Base-by-base conservation (phyloP, 2,113 vertebrate genomes). In the Astatoreochromis straeleni region DNA sequence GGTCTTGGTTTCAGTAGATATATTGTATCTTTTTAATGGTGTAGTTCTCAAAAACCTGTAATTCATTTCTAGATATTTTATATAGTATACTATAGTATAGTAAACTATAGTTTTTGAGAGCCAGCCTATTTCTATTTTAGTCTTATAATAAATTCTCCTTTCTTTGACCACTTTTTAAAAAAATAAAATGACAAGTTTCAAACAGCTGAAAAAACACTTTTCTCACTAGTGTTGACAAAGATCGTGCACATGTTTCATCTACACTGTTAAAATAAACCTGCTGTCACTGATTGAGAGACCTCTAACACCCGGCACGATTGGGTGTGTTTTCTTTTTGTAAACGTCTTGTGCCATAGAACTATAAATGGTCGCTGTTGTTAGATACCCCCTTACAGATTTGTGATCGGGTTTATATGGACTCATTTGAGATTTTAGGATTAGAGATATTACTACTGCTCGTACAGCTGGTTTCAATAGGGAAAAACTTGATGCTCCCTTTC, bases 161-260 rank as follows among this genome's bases (percentile, higher is more conserved):
- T 57, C 60, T 86, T 93, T 86, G 81, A 88, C 8, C 9, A 31
- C 9, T 47, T 45, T 81, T 82, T 12, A 7, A 63, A 47, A 19
- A 49, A 21, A 78, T 86, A 85, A 65, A 84, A 73, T 47, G 60
- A 84, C 54, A 83, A 49, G 58, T 31, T 78, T 51, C 40, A 83
- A 87, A 87, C 88, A 92, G 81, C 88, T 90, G 88, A 88, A 87
- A 70, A 92, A 94, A 90, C 73, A 85, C 35, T 79, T 79, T 80
- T 85, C 29, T 87, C 11, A 35, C 38, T 85, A n/a, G 55, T 8
- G 21, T 31, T n/a, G 60, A 57, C 65, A 84, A 84, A 81, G 19
- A 47, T 53, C 0, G 7, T 29, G 31, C 45, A 40, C 38, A 2
- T 75, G 1, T 14, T 29, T 79, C 82, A 80, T 73, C 58, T 31